Base-by-base conservation (phyloP, 2,888 invertebrate genomes). In the Caenorhabditis macrosperma region DNA sequence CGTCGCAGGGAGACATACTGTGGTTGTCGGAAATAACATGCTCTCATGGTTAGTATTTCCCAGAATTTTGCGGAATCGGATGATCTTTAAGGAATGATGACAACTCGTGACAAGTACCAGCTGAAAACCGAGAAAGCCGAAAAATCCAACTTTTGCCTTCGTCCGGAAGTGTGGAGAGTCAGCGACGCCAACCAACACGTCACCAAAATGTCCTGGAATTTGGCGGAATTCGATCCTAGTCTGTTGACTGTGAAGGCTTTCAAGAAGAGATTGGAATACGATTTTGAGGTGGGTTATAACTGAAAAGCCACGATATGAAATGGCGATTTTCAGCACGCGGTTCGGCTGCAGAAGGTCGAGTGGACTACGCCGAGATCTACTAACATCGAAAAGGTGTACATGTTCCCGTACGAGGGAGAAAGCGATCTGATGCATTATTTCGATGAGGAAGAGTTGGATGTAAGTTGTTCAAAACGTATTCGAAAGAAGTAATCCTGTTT, bases 91-190 rank as follows among this genome's bases (percentile, higher is more conserved):
- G 63, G 50, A 20, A 22, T 7, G 7, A 64, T 64, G 63, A 1
- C 2, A 1, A 0, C 15, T 26, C 24, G 50, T 26, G 24, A 17
- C n/a, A 50, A 24, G 12, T 10, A 6, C 15, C 6, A 7, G 7
- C 20, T 17, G 48, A 7, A 26, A 1, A 7, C 28, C 9, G 30
- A 28, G 1, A 17, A 46, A 15, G 17, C 26, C 7, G 17, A 41
- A 15, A 12, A 46, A 9, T 1, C 15, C 2, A 26, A 26, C 3
- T 10, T 46, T 5, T 64, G 50, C 17, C 15, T 64, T n/a, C 63
- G 63, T 35, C 30, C 63, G 33, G 63, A 64, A 64, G 52, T 52
- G n/a, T 20, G 26, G 0, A 61, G 61, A 48, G 28, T 61, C 17
- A 28, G 41, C 9, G 6, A 7, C 6, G 12, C 28, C 3, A 26